Conservation (phyloP, 2,797 vertebrate genomes). For the Naso thynnoides region DNA sequence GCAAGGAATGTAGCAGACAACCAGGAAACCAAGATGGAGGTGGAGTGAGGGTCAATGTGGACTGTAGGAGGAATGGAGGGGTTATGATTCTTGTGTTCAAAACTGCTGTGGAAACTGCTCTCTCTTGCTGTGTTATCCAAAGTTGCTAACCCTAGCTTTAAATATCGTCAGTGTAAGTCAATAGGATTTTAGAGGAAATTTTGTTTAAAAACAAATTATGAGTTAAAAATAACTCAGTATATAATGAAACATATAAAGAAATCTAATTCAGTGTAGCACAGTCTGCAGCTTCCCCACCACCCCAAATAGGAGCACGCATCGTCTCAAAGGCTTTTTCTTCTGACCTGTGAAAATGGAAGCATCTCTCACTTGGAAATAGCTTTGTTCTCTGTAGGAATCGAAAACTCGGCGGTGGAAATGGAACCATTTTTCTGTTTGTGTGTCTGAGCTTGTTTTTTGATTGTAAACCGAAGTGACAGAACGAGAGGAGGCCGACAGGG, state of each 20-base stretch:
- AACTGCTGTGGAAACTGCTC: no score
- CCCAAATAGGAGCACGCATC: slow-evolving; percentile 20
- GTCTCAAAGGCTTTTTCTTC: slow-evolving; percentile 30
- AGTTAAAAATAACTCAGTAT: background rate
- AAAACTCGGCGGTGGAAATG: slow-evolving; percentile 16
- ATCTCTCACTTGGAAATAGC: slow-evolving; percentile 31
- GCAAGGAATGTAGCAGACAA: no score
- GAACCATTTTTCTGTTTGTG: background rate
- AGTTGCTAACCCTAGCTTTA: no score
- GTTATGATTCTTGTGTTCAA: no score
- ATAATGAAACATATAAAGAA: background rate
- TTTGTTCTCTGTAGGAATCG: slow-evolving; percentile 4
- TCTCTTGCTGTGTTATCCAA: no score
- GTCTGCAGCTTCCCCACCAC: slow-evolving; percentile 1
- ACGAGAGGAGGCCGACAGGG: background rate
- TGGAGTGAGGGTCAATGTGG: no score
- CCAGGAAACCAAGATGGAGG: no score
- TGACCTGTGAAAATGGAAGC: slow-evolving; percentile 46
- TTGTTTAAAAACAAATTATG: background rate
- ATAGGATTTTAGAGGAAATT: background rate
- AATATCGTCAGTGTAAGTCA: background rate
- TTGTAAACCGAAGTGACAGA: background rate
- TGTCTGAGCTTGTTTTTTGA: slow-evolving; percentile 14
- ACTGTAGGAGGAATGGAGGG: no score
- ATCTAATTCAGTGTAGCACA: background rate